Evolutionary conservation across 2,888 invertebrate species (phyloP), one percentile per base, ranked within the genome.

Genomic region (Cantharis rufa): DNA sequence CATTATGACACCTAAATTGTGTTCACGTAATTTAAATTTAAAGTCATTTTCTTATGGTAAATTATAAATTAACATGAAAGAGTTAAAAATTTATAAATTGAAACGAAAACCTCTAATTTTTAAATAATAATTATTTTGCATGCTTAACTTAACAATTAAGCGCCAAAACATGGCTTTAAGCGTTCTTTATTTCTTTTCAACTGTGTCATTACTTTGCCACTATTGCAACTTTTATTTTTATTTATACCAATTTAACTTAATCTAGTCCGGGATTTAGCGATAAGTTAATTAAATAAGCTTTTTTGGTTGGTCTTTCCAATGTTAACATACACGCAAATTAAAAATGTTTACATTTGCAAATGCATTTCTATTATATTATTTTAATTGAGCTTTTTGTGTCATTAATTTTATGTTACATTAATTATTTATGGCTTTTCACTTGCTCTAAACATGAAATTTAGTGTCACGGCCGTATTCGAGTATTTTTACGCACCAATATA

Each of bases 1-100:
- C 66, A 16, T 63, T 68, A 61, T 70, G 76, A 76, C 76, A 76
- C 72, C 72, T 72, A 76, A 76, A 76, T 76, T 76, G 72, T 72
- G 73, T 76, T 76, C 64, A 66, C 64, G 64, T 48, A 48, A 48
- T 48, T 48, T 48, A 48, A 48, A 48, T 48, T 48, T 48, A 48
- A 48, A 48, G 48, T 48, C 48, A 48, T 48, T 48, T 48, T 48
- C 48, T 48, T 48, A 48, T 48, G 48, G 7, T 48, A 48, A 32
- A 32, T 32, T 1, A 32, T 32, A 32, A 32, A 32, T 32, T 32
- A 32, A 48, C n/a, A 48, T n/a, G 48, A 13, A 48, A 48, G 4
- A 48, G 48, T 48, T 48, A 48, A 48, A 48, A 48, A 48, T 48
- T 48, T 48, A 48, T 7, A 48, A 48, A 48, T 48, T 48, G n/a